These are phyloP conservation scores for Cactoblastis cactorum DNA, from an alignment of 2,888 invertebrate species.

Conservation along the genomic window DNA sequence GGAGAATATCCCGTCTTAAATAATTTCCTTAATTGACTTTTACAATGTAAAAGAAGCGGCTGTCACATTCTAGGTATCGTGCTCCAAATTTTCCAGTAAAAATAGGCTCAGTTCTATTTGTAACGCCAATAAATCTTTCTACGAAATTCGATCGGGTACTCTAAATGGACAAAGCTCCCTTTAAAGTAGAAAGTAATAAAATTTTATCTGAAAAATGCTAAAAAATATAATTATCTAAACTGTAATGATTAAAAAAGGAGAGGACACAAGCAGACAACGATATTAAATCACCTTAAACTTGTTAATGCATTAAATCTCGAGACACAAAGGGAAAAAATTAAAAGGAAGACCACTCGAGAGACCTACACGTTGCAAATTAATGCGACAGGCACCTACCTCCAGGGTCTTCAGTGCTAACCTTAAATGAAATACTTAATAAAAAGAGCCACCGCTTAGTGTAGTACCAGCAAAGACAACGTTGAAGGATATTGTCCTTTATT, in stretches of 20 bases:
- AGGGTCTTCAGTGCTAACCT: conserved; percentile 55
- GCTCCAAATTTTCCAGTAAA: no score
- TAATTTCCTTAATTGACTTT: no score
- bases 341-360: conserved; percentile 35
- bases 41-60: no score
- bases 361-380: conserved; percentile 61
- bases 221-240: neutral
- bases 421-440: conserved; percentile 75
- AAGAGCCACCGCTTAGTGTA: conserved; percentile 52
- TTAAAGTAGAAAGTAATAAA: neutral
- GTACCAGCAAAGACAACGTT: conserved; percentile 45
- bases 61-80: no score
- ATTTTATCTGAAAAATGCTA: neutral
- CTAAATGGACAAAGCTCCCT: no score
- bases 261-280: conserved; percentile 22
- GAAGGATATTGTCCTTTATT: conserved; percentile 51
- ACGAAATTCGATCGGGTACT: no score
- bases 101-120: no score
- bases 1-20: no score
- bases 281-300: conserved; percentile 39
- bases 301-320: conserved; percentile 49
- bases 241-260: conserved; percentile 31
- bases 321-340: conserved; percentile 48
- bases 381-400: conserved; percentile 70
- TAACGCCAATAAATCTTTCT: no score